A percentile compares a stretch with the other conserved stretches of the same genome.
These are phyloP conservation scores for Bombus affinis DNA, from an alignment of 1,140 invertebrate genomes.

Conservation along the genomic window DNA sequence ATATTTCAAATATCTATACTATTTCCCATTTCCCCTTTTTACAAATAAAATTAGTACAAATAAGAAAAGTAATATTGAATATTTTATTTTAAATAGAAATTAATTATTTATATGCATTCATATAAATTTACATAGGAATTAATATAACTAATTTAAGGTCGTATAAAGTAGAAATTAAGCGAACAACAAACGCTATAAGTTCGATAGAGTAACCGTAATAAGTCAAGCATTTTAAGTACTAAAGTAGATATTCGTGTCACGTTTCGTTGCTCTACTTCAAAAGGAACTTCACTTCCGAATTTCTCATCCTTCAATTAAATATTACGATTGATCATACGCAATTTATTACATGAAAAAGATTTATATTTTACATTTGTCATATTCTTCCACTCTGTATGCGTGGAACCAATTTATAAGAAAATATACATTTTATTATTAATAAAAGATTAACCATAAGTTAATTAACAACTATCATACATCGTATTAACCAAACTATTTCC, in stretches of 20 bases:
- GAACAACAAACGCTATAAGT: background rate
- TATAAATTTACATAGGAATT: background rate
- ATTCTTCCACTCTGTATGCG: background rate
- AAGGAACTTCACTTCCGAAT: constrained; percentile 58
- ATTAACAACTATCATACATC: background rate
- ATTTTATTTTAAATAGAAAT: background rate
- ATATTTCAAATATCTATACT: background rate
- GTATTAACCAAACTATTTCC: background rate
- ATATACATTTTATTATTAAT: background rate
- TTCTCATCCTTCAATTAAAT: constrained; percentile 36
- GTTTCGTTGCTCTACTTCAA: constrained; percentile 3
- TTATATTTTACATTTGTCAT: background rate
- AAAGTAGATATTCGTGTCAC: constrained; percentile 44
- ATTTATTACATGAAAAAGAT: background rate
- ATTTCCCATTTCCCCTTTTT: no score
- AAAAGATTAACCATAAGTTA: background rate
- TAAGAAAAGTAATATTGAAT: background rate
- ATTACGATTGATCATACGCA: background rate
- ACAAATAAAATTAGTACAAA: background rate
- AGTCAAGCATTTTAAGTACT: background rate
- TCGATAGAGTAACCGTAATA: background rate
- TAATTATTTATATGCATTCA: background rate
- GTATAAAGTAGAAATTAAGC: background rate
- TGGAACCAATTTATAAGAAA: background rate
- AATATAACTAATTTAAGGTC: background rate